Percentiles rank a stretch among this genome's conserved stretches.
These are phyloP conservation scores for Anarrhichthys ocellatus DNA, from an alignment of 2,113 vertebrate species.

Conservation along the genomic window DNA sequence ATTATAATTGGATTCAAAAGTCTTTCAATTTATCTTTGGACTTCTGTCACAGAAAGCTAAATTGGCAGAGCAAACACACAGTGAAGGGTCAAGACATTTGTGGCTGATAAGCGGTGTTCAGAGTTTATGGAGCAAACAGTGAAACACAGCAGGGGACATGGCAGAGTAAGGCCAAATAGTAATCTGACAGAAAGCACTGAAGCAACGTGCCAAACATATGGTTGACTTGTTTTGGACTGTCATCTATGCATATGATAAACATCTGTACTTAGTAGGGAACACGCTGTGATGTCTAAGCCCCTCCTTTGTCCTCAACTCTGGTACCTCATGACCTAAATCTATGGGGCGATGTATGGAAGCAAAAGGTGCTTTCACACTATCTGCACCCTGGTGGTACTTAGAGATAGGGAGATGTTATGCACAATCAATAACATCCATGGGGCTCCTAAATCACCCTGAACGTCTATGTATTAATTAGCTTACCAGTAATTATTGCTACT, in stretches of 20 bases:
- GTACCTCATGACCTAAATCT: constrained; percentile 18
- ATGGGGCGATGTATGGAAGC: background rate
- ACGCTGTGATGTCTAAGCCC: background rate
- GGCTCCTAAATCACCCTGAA: background rate
- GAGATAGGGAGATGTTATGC: constrained; percentile 6
- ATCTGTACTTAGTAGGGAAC: constrained; percentile 13
- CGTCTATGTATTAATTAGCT: background rate
- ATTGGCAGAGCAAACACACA: constrained; percentile 17
- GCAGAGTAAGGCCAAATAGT: background rate
- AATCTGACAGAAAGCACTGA: background rate
- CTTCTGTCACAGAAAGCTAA: background rate
- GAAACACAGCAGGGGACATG: background rate
- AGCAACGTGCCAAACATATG: background rate
- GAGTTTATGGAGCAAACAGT: background rate
- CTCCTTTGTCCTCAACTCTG: background rate
- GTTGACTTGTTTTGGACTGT: background rate
- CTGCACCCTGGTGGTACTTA: constrained; percentile 3
- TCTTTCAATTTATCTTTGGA: background rate
- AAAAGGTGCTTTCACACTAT: background rate
- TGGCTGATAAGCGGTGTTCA: background rate
- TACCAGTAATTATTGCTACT: background rate
- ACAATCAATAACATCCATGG: background rate
- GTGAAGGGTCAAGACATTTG: background rate
- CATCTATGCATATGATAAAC: background rate
- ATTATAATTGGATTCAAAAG: background rate